Percentiles rank a stretch among this genome's conserved stretches.
phyloP scores from a whole-genome alignment of 2,113 vertebrate species.

The Nannobrachium achirus region DNA sequence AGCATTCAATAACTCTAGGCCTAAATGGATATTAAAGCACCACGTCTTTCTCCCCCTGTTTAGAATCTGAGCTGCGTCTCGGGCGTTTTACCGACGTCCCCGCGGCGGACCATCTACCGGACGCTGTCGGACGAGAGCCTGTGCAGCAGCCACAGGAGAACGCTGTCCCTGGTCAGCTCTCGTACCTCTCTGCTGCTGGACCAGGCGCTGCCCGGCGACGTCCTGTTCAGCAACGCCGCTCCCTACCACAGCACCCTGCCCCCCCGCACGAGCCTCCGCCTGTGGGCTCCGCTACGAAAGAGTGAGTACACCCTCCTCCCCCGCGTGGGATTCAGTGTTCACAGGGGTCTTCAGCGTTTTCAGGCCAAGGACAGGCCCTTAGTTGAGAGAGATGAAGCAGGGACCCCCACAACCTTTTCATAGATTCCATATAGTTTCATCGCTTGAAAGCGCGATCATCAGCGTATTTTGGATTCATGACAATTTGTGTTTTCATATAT shows the following conservation, averaged over 20 bases:
- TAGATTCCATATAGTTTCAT: no score
- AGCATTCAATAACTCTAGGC: no score
- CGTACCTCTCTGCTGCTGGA: constrained; percentile 84
- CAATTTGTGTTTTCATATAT: no score
- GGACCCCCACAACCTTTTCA: no score
- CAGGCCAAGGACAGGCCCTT: no score
- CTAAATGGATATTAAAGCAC: no score
- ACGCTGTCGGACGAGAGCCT: constrained; percentile 87
- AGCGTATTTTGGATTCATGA: no score
- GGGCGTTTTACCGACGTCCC: constrained; percentile 62
- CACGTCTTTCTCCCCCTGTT: neutral
- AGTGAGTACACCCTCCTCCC: constrained; percentile 80
- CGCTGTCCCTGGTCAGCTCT: constrained; percentile 83
- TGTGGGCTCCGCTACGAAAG: constrained; percentile 75
- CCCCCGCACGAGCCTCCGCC: constrained; percentile 70
- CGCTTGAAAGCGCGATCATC: no score
- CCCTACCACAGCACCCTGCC: constrained; percentile 84
- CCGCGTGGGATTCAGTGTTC: no score
- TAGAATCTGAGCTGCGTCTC: neutral
- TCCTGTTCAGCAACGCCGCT: constrained; percentile 85
- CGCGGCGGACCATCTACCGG: constrained; percentile 80
- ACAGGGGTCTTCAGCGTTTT: no score
- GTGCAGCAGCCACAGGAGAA: constrained; percentile 84
- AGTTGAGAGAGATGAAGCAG: no score
- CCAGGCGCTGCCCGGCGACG: constrained; percentile 84